Evolutionary conservation across 2,888 invertebrate species (phyloP), one percentile per base, ranked within the genome.

Genomic region (Vandiemenella viatica): DNA sequence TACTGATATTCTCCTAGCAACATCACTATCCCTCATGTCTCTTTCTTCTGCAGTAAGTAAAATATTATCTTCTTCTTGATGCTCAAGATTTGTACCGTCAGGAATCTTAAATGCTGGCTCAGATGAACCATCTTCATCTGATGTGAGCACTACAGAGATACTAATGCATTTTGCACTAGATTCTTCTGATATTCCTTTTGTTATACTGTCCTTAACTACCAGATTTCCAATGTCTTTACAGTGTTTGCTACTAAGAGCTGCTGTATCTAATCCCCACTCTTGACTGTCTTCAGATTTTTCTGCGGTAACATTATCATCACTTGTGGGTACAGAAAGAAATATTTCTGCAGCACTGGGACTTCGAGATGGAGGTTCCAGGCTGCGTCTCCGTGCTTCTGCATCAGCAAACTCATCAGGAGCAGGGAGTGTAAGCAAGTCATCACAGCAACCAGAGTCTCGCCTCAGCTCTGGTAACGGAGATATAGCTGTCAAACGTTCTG

Each of bases 331-430:
- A 19, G 42, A 21, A n/a, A 42, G 19, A 13, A 21, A 19, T 20
- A 42, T 42, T 4, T 42, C 42, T 21, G 20, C 42, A 13, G 13
- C 42, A 42, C 19, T 19, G 5, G 32, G 32, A 32, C 32, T 32
- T 32, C 32, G 10, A 3, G 32, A 32, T 32, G 32, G 32, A 32
- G n/a, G 43, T 4, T 38, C 23, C 4, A 66, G 65, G 48, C 65
- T 65, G 13, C 85, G 75, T 37, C 85, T 73, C 55, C 84, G 23
- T 17, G 48, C 43, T 18, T 48, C 37, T 13, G 49, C 81, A 60
- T 88, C 88, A 3, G 88, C 88, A 65, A 89, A 89, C 58, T 83
- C 83, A 22, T 79, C 76, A 48, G 89, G 89, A 41, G 79, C 85
- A 1, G 87, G 87, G 54, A 87, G 67, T 51, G 75, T 70, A 50